A percentile compares a stretch with the other conserved stretches of the same genome.
phyloP scores from a whole-genome alignment of 2,113 vertebrate genomes.

The Syngnathus typhle region DNA sequence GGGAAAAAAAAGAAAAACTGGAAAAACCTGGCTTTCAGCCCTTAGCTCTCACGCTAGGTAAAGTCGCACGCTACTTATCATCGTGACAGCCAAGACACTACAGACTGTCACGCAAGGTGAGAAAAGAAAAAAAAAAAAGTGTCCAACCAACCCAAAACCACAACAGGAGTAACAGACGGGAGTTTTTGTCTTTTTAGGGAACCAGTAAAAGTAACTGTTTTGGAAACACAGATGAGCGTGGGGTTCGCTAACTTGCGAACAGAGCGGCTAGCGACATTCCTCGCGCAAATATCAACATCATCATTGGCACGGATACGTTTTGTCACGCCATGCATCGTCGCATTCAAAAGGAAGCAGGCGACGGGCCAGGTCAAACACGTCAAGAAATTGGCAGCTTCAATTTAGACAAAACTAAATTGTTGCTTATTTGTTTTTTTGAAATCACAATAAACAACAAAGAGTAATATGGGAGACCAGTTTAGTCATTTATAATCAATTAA shows the following conservation, averaged over 20 bases:
- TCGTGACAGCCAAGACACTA: slow-evolving; percentile 54
- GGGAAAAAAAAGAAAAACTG: slow-evolving; percentile 64
- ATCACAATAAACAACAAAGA: not conserved
- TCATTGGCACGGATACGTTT: slow-evolving; percentile 53
- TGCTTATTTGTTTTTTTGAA: no score
- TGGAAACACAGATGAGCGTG: not conserved
- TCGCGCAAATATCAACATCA: slow-evolving; percentile 24
- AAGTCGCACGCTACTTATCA: slow-evolving; percentile 71
- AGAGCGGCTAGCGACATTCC: not conserved
- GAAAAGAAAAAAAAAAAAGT: slow-evolving; percentile 4
- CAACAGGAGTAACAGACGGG: not conserved
- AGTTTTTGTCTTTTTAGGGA: not conserved
- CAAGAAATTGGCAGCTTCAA: slow-evolving; percentile 40
- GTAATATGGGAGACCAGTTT: no score
- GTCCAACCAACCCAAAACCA: slow-evolving; percentile 1
- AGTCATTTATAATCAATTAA: no score
- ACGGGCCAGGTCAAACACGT: slow-evolving; percentile 50
- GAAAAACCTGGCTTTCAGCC: slow-evolving; percentile 77
- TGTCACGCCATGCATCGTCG: slow-evolving; percentile 48
- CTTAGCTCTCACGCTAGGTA: slow-evolving; percentile 73
- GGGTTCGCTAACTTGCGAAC: slow-evolving; percentile 9
- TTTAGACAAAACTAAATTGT: not conserved
- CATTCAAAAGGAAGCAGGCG: slow-evolving; percentile 47
- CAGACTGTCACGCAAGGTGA: slow-evolving; percentile 60
- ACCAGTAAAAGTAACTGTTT: not conserved